These are phyloP conservation scores for Elaphurus davidianus DNA, from an alignment of 2,113 vertebrate genomes.

Conservation along the genomic window DNA sequence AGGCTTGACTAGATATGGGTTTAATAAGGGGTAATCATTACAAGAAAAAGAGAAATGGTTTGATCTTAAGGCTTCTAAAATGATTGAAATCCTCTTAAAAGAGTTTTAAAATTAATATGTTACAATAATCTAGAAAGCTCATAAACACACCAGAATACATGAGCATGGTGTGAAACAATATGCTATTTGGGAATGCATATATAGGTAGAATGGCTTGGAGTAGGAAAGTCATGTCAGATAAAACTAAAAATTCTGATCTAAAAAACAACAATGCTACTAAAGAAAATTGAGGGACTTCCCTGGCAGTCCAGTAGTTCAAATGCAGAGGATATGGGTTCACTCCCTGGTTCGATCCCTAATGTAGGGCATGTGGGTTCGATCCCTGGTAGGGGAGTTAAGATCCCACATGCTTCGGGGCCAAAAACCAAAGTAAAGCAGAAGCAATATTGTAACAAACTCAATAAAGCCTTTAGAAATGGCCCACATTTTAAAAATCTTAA, in stretches of 20 bases:
- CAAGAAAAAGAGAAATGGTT: not conserved
- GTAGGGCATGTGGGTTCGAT: fast-evolving
- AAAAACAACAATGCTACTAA: not conserved
- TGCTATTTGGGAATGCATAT: too few species aligned
- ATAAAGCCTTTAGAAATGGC: not conserved
- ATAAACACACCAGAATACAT: not conserved
- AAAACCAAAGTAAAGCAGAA: not conserved
- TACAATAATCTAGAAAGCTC: not conserved
- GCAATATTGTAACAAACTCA: not conserved
- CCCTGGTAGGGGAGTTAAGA: not conserved
- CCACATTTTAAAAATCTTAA: not conserved
- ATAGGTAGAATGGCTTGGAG: too few species aligned
- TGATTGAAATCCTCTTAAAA: constrained; percentile 10
- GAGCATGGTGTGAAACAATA: not conserved
- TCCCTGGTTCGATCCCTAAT: not conserved
- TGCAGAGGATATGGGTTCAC: not conserved
- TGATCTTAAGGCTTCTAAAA: constrained; percentile 12
- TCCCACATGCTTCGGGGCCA: not conserved
- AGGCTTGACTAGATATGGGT: not conserved
- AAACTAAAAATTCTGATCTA: not conserved
- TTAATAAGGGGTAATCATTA: constrained; percentile 6
- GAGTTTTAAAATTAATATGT: not conserved
- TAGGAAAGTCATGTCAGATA: not conserved
- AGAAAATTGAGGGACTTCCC: not conserved
- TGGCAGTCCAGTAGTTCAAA: not conserved